Evolutionary conservation across 2,888 invertebrate genomes (phyloP), one percentile per base, ranked within the genome.

Genomic region (Ernsta delagoae): DNA sequence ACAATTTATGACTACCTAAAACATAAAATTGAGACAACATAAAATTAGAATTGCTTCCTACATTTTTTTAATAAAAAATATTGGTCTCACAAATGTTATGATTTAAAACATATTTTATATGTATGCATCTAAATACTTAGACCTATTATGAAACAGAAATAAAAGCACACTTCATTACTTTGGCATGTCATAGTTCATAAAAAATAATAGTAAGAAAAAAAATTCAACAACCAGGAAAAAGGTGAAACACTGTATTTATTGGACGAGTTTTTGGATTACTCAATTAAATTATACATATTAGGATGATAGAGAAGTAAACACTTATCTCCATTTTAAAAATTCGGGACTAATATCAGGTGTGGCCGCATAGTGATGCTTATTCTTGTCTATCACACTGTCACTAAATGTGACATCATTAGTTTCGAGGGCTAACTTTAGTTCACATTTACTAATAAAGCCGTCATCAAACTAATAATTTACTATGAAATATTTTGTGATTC

Each of bases 21-120:
- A 41, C 41, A 41, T 12, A 8, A 66, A 66, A 59, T 59, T 41
- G 65, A 66, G 41, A 45, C 12, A 65, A 48, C 53, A 59, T 65
- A 43, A 66, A 66, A 50, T 65, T 48, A 48, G 7, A 41, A 41
- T 41, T 41, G 4, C 41, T 7, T 41, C 5, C 6, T 7, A 41
- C 5, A 5, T 41, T 41, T 7, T 5, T 41, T 41, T 5, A 36
- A 36, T 36, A 36, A 5, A 41, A 41, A 41, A 41, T 1, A 41
- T 41, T 41, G 41, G 8, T 8, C 41, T 7, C 8, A 41, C 41
- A 41, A 41, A 41, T 41, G 41, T 5, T 5, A 36, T 36, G 4
- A n/a, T 41, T 41, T 41, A 41, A 43, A 43, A 43, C 45, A n/a
- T 45, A 45, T 45, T 45, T 45, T n/a, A 45, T 45, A n/a, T 16